These are phyloP conservation scores for Philhelius pedissequus DNA, from an alignment of 2,888 invertebrate genomes.

Conservation along the genomic window DNA sequence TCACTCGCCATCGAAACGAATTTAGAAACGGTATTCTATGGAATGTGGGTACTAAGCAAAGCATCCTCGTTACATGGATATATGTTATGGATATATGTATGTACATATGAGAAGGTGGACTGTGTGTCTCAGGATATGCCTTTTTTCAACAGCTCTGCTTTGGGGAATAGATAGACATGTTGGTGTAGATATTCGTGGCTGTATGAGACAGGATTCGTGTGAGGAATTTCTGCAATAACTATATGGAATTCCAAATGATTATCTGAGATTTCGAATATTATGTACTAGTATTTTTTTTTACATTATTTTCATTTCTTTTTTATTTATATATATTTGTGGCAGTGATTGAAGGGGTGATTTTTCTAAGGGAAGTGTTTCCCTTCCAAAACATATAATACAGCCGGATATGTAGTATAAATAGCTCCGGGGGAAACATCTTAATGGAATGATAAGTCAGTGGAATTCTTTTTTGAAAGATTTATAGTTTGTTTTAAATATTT, in stretches of 20 bases:
- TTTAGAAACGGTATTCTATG: background rate
- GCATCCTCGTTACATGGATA: background rate
- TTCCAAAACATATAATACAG: background rate
- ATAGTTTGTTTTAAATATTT: constrained; percentile 16
- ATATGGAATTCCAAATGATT: constrained; percentile 48
- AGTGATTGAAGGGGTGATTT: background rate
- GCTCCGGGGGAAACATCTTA: constrained; percentile 48
- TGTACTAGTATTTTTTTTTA: background rate
- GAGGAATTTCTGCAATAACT: constrained; percentile 19
- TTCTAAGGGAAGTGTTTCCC: background rate
- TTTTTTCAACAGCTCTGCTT: background rate
- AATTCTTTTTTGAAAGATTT: constrained; percentile 54
- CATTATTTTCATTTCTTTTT: background rate
- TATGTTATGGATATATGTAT: background rate
- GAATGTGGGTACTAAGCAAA: background rate
- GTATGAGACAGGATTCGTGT: background rate
- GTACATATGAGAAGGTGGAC: background rate
- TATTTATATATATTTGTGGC: background rate
- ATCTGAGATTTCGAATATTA: constrained; percentile 52
- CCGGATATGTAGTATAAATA: constrained; percentile 26
- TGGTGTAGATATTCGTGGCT: constrained; percentile 3
- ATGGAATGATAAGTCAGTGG: constrained; percentile 63
- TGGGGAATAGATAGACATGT: background rate
- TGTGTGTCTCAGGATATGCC: background rate
- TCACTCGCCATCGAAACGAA: constrained; percentile 43